Conservation (phyloP, 1,140 invertebrate genomes). For the Cydia strobilella region DNA sequence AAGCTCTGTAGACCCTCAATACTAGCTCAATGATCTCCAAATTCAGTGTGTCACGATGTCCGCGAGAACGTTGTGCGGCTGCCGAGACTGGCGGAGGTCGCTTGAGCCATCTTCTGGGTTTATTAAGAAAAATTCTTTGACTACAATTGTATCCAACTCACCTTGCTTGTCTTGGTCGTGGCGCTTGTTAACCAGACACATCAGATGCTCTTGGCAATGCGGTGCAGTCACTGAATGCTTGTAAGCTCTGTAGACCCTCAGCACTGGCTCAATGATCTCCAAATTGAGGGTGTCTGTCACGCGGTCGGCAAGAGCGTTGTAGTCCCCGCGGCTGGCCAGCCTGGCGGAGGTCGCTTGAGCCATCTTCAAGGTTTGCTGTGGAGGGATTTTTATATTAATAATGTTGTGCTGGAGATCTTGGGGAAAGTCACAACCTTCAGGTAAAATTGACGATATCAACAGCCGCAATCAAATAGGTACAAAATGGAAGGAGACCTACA, state of each 20-base stretch:
- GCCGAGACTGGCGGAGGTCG: no score
- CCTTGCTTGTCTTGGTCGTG: slow-evolving; percentile 75
- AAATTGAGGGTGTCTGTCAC: slow-evolving; percentile 89
- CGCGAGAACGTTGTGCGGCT: no score
- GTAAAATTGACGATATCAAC: no score
- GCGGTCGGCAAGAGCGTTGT: slow-evolving; percentile 86
- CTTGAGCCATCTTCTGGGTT: no score
- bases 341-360: slow-evolving; percentile 84
- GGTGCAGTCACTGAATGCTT: slow-evolving; percentile 85
- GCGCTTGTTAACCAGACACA: slow-evolving; percentile 87
- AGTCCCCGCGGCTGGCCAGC: slow-evolving; percentile 74
- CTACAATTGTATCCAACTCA: slow-evolving; percentile 38
- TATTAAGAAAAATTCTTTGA: no score
- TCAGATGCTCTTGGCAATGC: slow-evolving; percentile 87
- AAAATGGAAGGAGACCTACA: no score
- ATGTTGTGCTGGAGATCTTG: background rate
- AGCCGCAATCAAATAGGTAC: no score
- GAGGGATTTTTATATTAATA: slow-evolving; percentile 5
- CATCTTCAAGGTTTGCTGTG: slow-evolving; percentile 84
- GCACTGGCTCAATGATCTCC: slow-evolving; percentile 88
- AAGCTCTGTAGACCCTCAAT: no score
- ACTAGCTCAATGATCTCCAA: no score
- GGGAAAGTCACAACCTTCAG: no score
- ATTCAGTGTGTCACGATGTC: no score
- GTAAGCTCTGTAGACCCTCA: slow-evolving; percentile 88